Base-by-base conservation (phyloP, 2,888 invertebrate genomes). In the Papilio elwesi region DNA sequence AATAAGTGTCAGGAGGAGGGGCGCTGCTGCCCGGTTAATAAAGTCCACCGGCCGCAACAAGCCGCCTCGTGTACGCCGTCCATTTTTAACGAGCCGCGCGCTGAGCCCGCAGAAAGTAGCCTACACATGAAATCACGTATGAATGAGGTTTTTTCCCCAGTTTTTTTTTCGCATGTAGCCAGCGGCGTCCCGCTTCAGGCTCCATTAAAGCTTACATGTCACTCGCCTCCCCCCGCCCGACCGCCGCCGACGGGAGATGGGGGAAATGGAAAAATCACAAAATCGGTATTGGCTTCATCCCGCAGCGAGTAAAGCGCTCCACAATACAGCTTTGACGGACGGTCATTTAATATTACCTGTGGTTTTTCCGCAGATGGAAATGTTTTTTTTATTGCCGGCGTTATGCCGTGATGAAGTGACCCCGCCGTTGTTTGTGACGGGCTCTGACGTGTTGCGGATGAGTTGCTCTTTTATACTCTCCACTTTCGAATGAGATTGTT, bases 321-420 rank as follows among this genome's bases (percentile, higher is more conserved):
- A 89, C 91, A 90, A 91, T 90, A 90, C 89, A 89, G 90, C 90
- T 93, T 93, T 93, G 93, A 93, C 90, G 90, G 87, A 92, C 91
- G 91, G 87, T 92, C 92, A 92, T 93, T 93, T 93, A 93, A 93
- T 93, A 93, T 93, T 93, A 91, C 93, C 93, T 92, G 93, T 85
- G 93, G 93, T 92, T 92, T 91, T 90, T 87, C 90, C 91, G 87
- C 92, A 92, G 91, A 92, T 93, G 93, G 90, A 90, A 92, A 91
- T 91, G 88, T 90, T 92, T 91, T 92, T 90, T 92, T 92, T 90
- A 90, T 90, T 88, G 88, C 82, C 81, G 78, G 84, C 85, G 91
- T 90, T 88, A 90, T 87, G 86, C 85, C 80, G 90, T 92, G 92
- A 93, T 93, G 92, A 93, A 93, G 92, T 93, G 92, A 92, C 87